Evolutionary conservation across 1,140 invertebrate species (phyloP).

Genomic region (Tribolium madens): DNA sequence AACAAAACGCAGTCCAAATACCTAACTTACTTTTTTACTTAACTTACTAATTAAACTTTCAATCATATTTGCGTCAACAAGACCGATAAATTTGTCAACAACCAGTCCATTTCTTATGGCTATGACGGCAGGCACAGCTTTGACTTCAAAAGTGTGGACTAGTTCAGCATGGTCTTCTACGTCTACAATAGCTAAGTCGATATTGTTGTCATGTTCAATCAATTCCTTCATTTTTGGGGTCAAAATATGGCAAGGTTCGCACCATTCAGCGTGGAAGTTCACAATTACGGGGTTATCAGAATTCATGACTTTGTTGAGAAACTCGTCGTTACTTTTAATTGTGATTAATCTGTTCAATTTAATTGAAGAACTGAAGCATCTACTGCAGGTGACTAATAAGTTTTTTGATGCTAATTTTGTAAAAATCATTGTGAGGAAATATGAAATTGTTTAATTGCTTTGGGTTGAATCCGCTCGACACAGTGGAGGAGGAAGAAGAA

Average conservation of each 20-base stretch:
- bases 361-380: slow-evolving; percentile 47
- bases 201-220: slow-evolving; percentile 79
- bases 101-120: slow-evolving; percentile 90
- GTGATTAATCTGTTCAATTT: slow-evolving; percentile 68
- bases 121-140: slow-evolving; percentile 91
- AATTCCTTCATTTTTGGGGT: slow-evolving; percentile 90
- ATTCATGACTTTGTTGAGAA: slow-evolving; percentile 81
- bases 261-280: slow-evolving; percentile 92
- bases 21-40: slow-evolving; percentile 63
- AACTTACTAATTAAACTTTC: slow-evolving; percentile 85
- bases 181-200: slow-evolving; percentile 92
- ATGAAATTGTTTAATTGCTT: slow-evolving; percentile 57
- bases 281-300: slow-evolving; percentile 85
- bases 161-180: slow-evolving; percentile 90
- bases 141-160: slow-evolving; percentile 85
- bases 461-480: slow-evolving; percentile 66
- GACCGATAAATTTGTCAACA: slow-evolving; percentile 92
- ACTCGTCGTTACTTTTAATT: slow-evolving; percentile 71
- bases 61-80: slow-evolving; percentile 87
- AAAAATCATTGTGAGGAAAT: background rate
- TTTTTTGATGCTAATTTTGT: background rate
- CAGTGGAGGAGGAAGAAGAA: slow-evolving; percentile 69
- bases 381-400: background rate
- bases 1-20: background rate
- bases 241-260: slow-evolving; percentile 95